Conservation (phyloP, 2,797 vertebrate genomes). For the Propithecus deckenii region DNA sequence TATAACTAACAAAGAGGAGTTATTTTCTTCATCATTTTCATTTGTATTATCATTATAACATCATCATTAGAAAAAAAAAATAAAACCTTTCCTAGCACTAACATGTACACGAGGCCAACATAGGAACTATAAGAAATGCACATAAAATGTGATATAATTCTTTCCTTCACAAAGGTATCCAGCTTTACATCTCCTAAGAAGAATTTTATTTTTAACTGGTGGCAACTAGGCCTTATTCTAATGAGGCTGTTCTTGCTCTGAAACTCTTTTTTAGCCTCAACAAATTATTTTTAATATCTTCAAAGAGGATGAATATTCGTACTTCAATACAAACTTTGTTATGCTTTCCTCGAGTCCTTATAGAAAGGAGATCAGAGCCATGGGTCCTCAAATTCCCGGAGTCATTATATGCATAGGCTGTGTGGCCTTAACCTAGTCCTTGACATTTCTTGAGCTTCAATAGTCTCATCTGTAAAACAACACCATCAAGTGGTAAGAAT, state of each 20-base stretch:
- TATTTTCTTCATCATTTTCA: conserved; percentile 44
- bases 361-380: background rate
- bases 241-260: background rate
- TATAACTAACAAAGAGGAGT: background rate
- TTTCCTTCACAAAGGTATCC: background rate
- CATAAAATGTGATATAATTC: background rate
- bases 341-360: background rate
- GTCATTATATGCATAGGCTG: fast-evolving
- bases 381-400: background rate
- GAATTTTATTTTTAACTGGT: background rate
- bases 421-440: background rate
- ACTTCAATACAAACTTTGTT: background rate
- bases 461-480: background rate
- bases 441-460: background rate
- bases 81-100: background rate
- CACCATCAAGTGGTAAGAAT: background rate
- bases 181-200: background rate
- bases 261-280: background rate
- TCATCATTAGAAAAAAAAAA: background rate
- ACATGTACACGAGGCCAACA: background rate
- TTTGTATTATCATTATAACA: background rate
- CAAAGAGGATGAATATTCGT: background rate
- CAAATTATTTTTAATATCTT: conserved; percentile 28
- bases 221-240: background rate
- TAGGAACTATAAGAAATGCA: background rate